Base-by-base conservation (phyloP, 2,888 invertebrate genomes). In the Oscheius onirici region DNA sequence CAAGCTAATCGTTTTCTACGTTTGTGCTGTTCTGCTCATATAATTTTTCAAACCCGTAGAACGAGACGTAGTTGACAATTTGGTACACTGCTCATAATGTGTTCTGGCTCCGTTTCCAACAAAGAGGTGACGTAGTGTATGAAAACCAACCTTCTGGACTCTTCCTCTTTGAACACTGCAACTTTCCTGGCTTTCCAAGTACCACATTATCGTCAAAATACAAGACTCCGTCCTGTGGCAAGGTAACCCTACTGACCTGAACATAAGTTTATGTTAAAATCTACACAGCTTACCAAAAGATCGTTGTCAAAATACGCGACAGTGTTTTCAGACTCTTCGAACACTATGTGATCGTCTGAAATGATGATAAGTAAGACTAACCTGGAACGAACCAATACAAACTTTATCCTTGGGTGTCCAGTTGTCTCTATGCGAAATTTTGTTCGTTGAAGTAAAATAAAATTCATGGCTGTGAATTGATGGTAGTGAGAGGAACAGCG, bases 191-290 rank as follows among this genome's bases (percentile, higher is more conserved):
- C 13, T 46, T 71, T 3, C 76, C 76, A n/a, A 76, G 49, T 3
- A 46, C 60, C 11, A 76, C 61, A 41, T 72, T 60, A 44, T 74
- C 73, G 3, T 67, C 44, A 44, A 76, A 78, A 3, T 63, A 57
- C 3, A 78, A 15, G 0, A 76, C 52, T 8, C 78, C 78, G 20
- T 74, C 71, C 0, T 72, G 26, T 1, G 78, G 76, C 0, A 78
- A 65, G 0, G 43, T 17, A 8, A 78, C 73, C 11, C 65, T 52
- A 34, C 69, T 61, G 3, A 71, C 70, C 77, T 77, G 54, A 13
- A 69, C n/a, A 54, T 24, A 8, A 15, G 17, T 28, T 2, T 49
- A 5, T 58, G 43, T 17, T 41, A 69, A 43, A 26, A 34, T 34
- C 34, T 6, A 2, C 11, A 17, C 20, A 51, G 20, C 57, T 34